Evolutionary conservation across 2,888 invertebrate genomes (phyloP).

Genomic region (Podotricha telesiphe): DNA sequence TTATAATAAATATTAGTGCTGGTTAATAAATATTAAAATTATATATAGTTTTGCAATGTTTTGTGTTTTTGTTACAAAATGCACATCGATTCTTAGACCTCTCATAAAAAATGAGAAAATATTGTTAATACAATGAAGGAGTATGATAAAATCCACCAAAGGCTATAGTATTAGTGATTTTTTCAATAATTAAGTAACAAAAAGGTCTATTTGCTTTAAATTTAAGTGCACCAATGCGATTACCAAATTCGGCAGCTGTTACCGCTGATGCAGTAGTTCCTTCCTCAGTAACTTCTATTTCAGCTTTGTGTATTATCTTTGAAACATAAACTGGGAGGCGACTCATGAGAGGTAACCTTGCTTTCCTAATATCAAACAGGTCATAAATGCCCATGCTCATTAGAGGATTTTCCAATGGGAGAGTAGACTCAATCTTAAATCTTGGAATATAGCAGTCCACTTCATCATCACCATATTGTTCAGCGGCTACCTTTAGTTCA

Average conservation of each 20-base stretch:
- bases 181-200: slow-evolving; percentile 87
- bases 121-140: slow-evolving; percentile 62
- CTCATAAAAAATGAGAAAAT: neutral
- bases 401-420: slow-evolving; percentile 81
- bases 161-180: slow-evolving; percentile 74
- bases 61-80: too few relatives aligned
- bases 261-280: slow-evolving; percentile 88
- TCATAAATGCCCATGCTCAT: slow-evolving; percentile 75
- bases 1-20: neutral
- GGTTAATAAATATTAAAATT: neutral
- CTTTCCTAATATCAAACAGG: slow-evolving; percentile 78
- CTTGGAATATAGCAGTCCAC: slow-evolving; percentile 86
- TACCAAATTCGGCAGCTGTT: slow-evolving; percentile 75
- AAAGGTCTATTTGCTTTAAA: slow-evolving; percentile 87
- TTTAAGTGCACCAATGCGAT: slow-evolving; percentile 81
- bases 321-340: slow-evolving; percentile 81
- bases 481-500: slow-evolving; percentile 72
- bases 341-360: slow-evolving; percentile 74
- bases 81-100: too few relatives aligned
- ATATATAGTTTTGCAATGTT: too few relatives aligned
- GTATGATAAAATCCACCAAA: slow-evolving; percentile 72
- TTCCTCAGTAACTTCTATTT: slow-evolving; percentile 89
- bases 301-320: slow-evolving; percentile 87
- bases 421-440: slow-evolving; percentile 84
- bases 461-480: slow-evolving; percentile 84